Conservation (phyloP, 2,888 invertebrate species). For the Cinara cedri region DNA sequence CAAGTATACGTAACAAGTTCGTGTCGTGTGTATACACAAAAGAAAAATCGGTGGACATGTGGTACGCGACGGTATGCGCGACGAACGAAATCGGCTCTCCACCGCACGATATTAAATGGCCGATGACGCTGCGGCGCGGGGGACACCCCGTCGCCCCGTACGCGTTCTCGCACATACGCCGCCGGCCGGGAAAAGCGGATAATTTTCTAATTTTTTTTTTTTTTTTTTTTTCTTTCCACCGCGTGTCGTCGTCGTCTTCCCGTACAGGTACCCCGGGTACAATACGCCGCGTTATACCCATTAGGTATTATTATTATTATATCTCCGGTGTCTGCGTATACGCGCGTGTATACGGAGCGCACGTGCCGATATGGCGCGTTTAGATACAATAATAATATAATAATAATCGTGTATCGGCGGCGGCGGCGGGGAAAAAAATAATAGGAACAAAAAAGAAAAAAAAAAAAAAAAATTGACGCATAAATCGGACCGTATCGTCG, state of each 20-base stretch:
- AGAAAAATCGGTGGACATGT: neutral
- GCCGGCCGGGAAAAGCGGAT: constrained; percentile 10
- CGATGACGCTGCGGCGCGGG: neutral
- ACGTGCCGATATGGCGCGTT: constrained; percentile 56
- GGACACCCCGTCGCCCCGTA: no score
- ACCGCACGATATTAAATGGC: no score
- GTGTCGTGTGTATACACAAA: neutral
- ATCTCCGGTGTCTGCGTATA: neutral
- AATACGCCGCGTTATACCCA: neutral
- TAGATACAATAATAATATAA: constrained; percentile 21
- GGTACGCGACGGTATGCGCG: constrained; percentile 51
- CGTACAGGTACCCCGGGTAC: no score
- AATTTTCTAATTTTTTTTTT: neutral
- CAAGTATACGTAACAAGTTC: no score
- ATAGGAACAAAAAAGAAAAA: neutral
- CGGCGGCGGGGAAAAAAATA: neutral
- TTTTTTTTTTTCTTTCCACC: neutral
- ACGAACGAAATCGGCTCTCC: constrained; percentile 14
- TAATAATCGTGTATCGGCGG: neutral
- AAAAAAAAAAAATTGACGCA: constrained; percentile 6
- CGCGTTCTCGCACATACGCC: no score
- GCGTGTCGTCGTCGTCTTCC: neutral
- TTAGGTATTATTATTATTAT: constrained; percentile 5
- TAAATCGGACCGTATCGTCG: constrained; percentile 42
- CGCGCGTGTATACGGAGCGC: neutral